Evolutionary conservation across 1,140 invertebrate genomes (phyloP).

Genomic region (Neelides sp.): DNA sequence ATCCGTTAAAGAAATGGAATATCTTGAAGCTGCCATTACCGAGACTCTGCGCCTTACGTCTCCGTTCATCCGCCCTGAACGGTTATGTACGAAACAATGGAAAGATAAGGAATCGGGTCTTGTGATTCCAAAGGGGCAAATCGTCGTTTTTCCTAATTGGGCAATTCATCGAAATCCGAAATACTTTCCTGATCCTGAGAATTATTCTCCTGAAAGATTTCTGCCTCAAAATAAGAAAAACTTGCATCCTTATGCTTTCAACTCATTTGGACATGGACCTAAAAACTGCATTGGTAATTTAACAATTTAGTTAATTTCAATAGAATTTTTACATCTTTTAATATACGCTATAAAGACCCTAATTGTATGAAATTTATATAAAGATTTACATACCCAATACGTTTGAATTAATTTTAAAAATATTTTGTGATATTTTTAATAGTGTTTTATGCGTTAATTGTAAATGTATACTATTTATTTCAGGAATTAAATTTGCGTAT

Average conservation of each 20-base stretch:
- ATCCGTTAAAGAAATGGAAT: slow-evolving; percentile 17
- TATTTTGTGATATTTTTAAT: neutral
- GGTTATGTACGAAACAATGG: slow-evolving; percentile 27
- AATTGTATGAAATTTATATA: no score
- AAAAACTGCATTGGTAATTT: slow-evolving; percentile 42
- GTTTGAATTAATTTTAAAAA: neutral
- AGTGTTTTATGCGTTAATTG: neutral
- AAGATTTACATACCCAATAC: neutral
- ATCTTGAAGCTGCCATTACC: slow-evolving; percentile 16
- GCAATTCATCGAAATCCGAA: slow-evolving; percentile 50
- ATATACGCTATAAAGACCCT: no score
- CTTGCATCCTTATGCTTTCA: slow-evolving; percentile 43
- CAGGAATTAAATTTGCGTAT: slow-evolving; percentile 19
- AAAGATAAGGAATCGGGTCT: slow-evolving; percentile 7
- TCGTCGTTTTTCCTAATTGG: slow-evolving; percentile 42
- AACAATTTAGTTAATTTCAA: no score
- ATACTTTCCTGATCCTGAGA: slow-evolving; percentile 40
- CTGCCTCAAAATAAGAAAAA: slow-evolving; percentile 26
- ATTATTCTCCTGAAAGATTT: slow-evolving; percentile 47
- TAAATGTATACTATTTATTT: neutral
- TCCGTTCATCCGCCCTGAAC: slow-evolving; percentile 21
- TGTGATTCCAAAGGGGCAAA: slow-evolving; percentile 34
- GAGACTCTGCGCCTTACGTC: slow-evolving; percentile 19
- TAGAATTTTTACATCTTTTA: no score
- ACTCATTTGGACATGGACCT: slow-evolving; percentile 49